Percentiles rank a stretch among this genome's conserved stretches.
Conservation (phyloP, 1,140 invertebrate species). For the Sycophila sp. region DNA sequence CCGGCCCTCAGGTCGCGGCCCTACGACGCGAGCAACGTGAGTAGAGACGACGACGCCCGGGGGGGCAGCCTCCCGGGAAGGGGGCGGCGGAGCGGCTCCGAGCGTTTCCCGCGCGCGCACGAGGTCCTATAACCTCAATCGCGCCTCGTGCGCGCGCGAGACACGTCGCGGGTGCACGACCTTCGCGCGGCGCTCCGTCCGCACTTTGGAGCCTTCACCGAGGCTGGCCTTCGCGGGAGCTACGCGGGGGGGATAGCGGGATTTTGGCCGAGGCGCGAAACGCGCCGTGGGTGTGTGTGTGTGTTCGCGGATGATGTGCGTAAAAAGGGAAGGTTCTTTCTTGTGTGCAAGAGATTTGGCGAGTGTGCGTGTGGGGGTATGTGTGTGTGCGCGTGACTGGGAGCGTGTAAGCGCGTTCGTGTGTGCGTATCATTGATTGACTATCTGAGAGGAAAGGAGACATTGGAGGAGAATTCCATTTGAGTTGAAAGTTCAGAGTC, state of each 20-base stretch:
- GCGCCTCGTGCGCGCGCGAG: slow-evolving; percentile 11
- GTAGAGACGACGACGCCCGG: slow-evolving; percentile 38
- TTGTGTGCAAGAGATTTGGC: too few species aligned
- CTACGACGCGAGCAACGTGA: slow-evolving; percentile 64
- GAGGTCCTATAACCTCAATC: slow-evolving; percentile 51
- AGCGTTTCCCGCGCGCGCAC: slow-evolving; percentile 11
- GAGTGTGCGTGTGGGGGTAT: too few species aligned
- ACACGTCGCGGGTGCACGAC: not conserved
- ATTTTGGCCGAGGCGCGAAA: too few species aligned
- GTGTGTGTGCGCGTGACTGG: too few species aligned
- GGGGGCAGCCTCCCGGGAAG: not conserved
- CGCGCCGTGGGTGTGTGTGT: too few species aligned
- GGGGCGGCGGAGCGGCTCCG: slow-evolving; percentile 1
- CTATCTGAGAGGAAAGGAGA: slow-evolving; percentile 8
- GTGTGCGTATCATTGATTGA: slow-evolving; percentile 20
- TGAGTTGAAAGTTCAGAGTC: too few species aligned
- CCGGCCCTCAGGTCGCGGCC: slow-evolving; percentile 54
- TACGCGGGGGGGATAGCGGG: too few species aligned
- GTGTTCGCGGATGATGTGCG: too few species aligned
- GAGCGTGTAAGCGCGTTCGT: not conserved
- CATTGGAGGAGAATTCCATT: too few species aligned
- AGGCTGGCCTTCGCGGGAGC: not conserved
- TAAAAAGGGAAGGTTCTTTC: too few species aligned
- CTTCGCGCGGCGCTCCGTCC: not conserved
- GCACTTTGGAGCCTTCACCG: not conserved